Evolutionary conservation across 2,113 vertebrate species (phyloP), one percentile per base, ranked within the genome.

Genomic region (Pimephales promelas): DNA sequence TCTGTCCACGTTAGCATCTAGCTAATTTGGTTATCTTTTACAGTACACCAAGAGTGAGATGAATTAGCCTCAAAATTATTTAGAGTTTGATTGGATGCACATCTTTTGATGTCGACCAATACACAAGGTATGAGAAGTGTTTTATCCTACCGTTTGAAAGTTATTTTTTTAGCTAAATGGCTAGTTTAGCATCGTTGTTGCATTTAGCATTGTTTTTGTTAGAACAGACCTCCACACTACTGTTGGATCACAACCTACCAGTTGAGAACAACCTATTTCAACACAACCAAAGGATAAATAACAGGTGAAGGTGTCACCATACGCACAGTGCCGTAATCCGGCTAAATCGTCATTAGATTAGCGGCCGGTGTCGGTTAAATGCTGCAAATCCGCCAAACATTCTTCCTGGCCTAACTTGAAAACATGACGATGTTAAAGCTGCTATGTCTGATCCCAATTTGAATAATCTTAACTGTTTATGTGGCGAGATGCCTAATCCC

Each of bases 381-480:
- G 74, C 28, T 64, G 66, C 45, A 64, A 71, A 87, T 82, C 64
- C 81, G 57, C 78, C 61, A 28, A 74, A 57, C 68, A 56, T 68
- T 86, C 82, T 82, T 86, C 77, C 24, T 52, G n/a, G 72, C 78
- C 40, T 62, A 81, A 79, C 79, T 81, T 64, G 84, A 47, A 74
- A 82, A 71, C 79, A 40, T 61, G 22, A 40, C 9, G 2, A 11
- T 68, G 61, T 36, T 79, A 52, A 83, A 85, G 66, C 26, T 1
- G 36, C 47, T 36, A 47, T 77, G 59, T 86, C 79, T 82, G 52
- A 83, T 83, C 84, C 70, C 74, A 86, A 90, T 92, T 92, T 91
- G 88, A 92, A 92, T 92, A 89, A 90, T 92, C 72, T 84, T 87
- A 89, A 90, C 77, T 91, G 89, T 92, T 93, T 92, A 92, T 88